These are phyloP conservation scores for Pogonocichla stellata DNA, from an alignment of 2,113 vertebrate genomes.

Conservation along the genomic window DNA sequence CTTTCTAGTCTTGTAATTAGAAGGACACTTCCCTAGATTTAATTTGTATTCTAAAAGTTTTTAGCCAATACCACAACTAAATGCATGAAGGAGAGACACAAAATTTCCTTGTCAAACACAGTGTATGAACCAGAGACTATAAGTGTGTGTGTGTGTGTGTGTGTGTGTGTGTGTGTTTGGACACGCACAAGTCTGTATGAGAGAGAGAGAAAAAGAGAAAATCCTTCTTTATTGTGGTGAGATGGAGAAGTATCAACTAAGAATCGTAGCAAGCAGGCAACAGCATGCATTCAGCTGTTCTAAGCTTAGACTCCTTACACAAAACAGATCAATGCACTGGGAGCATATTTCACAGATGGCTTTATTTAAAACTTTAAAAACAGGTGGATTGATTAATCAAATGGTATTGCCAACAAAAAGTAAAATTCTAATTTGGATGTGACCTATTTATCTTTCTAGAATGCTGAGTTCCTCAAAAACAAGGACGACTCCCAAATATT, in stretches of 20 bases:
- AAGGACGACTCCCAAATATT: neutral
- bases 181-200: accelerated
- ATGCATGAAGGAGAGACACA: neutral
- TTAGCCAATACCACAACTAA: neutral
- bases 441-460: neutral
- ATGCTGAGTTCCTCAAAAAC: neutral
- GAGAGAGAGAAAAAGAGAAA: neutral
- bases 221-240: neutral
- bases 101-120: neutral
- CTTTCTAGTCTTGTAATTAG: neutral
- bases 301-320: neutral
- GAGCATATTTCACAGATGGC: neutral
- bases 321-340: neutral
- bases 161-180: too few relatives aligned
- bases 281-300: neutral
- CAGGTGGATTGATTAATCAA: neutral
- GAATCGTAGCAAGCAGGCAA: neutral
- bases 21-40: neutral
- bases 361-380: neutral
- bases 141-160: neutral
- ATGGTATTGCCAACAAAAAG: neutral
- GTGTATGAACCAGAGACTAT: neutral
- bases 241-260: neutral
- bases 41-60: neutral
- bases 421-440: neutral